Base-by-base conservation (phyloP, 2,888 invertebrate species). In the Chirona hameri region DNA sequence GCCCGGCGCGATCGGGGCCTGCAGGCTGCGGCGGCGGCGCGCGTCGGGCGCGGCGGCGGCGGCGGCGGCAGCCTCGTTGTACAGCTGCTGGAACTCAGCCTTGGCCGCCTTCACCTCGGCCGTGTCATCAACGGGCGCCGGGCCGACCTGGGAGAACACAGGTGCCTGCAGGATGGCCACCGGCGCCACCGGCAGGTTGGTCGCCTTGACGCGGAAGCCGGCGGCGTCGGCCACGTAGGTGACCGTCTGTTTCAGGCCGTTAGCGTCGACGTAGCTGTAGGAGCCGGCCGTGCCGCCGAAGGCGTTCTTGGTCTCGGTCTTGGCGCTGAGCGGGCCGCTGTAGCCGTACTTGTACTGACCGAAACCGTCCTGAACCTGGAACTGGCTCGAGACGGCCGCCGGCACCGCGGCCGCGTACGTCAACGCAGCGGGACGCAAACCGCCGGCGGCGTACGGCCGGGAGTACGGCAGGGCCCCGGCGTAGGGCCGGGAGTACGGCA, bases 201-300 rank as follows among this genome's bases (percentile, higher is more conserved):
- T 91, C 76, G 90, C 91, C 7, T 92, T 92, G 76, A 91, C 90
- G 79, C 91, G 90, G 88, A 92, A 92, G 48, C 92, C 92, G 84
- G 90, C 88, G 57, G 82, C 83, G 80, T 85, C 85, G 27, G 85
- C 84, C 14, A 85, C 83, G 76, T 85, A 85, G 60, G 83, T 83
- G 10, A 91, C 91, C 2, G 90, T 90, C 87, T 92, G 92, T 10
- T 91, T 85, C 85, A 90, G 85, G 29, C 92, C 92, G 55, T 84
- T 83, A 21, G 84, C 55, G 83, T 84, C 85, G 46, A 85, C 79
- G 81, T 83, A 85, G 82, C 83, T 85, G 84, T 84, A 85, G 48
- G 84, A 83, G 14, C 85, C 85, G 15, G 81, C 57, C 48, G 84
- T 84, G 29, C 82, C 82, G n/a, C 85, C 85, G 31, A 83, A 81